Evolutionary conservation across 2,888 invertebrate species (phyloP).

Genomic region (Polydrusus pterygomalis): DNA sequence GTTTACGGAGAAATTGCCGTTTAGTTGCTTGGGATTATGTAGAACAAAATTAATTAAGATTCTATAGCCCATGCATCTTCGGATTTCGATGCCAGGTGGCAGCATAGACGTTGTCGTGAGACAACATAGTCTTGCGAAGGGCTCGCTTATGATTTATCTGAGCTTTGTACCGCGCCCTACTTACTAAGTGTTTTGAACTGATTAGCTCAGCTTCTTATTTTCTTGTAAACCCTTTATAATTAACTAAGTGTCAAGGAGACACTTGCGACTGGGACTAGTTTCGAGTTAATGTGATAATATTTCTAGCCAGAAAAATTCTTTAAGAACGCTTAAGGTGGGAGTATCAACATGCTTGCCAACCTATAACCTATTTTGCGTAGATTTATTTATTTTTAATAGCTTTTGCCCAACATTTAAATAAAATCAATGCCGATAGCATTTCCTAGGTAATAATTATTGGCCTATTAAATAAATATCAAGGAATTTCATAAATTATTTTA

Average conservation of each 20-base stretch:
- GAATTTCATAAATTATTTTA: too few species aligned
- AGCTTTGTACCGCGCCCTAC: constrained; percentile 48
- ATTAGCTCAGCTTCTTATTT: constrained; percentile 26
- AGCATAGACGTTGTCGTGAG: constrained; percentile 55
- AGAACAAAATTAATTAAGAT: constrained; percentile 73
- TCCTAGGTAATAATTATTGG: too few species aligned
- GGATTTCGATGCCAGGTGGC: constrained; percentile 68
- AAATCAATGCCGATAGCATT: too few species aligned
- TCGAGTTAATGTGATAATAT: too few species aligned
- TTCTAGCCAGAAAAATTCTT: too few species aligned
- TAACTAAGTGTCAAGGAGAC: background rate
- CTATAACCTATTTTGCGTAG: too few species aligned
- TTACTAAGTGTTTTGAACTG: constrained; percentile 47
- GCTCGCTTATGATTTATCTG: constrained; percentile 56
- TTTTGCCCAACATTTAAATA: too few species aligned
- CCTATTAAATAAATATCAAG: too few species aligned
- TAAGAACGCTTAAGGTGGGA: too few species aligned
- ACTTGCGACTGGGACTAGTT: background rate
- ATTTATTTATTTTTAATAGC: too few species aligned
- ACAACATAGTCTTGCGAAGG: constrained; percentile 50
- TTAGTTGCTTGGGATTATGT: constrained; percentile 72
- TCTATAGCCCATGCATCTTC: constrained; percentile 72
- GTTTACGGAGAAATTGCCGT: constrained; percentile 72
- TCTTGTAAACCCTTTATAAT: constrained; percentile 16
- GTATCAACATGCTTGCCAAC: too few species aligned